Evolutionary conservation across 2,113 vertebrate genomes (phyloP).

Genomic region (Crotalus viridis): DNA sequence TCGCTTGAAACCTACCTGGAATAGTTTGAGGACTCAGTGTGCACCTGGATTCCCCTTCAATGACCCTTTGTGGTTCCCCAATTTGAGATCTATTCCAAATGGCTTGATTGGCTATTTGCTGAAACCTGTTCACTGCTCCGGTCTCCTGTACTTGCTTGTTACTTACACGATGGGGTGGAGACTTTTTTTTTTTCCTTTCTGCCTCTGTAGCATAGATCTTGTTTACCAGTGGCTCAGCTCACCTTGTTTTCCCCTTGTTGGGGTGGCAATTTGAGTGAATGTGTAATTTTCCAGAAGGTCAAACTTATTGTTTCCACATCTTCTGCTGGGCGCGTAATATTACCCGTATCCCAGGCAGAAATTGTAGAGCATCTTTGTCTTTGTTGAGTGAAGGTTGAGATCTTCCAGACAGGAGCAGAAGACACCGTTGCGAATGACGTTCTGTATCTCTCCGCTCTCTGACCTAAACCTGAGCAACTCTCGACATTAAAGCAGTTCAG

Average conservation of each 20-base stretch:
- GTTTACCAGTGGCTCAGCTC: slow-evolving; percentile 60
- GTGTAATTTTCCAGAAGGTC: slow-evolving; percentile 62
- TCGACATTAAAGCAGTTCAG: background rate
- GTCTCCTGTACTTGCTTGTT: slow-evolving; percentile 50
- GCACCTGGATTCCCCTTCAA: background rate
- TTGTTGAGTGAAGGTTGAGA: slow-evolving; percentile 40
- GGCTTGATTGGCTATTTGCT: slow-evolving; percentile 32
- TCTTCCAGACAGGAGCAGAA: slow-evolving; percentile 52
- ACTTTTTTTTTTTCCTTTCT: slow-evolving; percentile 63
- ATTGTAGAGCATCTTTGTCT: background rate
- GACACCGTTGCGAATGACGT: slow-evolving; percentile 35
- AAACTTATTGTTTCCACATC: slow-evolving; percentile 55
- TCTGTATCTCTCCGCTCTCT: background rate
- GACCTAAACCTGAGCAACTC: background rate
- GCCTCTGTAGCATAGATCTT: slow-evolving; percentile 55
- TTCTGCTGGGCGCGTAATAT: slow-evolving; percentile 53
- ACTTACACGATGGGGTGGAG: slow-evolving; percentile 58
- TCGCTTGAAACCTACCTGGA: background rate
- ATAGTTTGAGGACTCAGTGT: background rate
- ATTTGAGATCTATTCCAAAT: slow-evolving; percentile 15
- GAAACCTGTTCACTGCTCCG: slow-evolving; percentile 27
- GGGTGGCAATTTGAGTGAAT: slow-evolving; percentile 38
- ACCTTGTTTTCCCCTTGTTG: slow-evolving; percentile 48
- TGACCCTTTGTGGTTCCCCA: slow-evolving; percentile 7
- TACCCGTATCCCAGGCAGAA: slow-evolving; percentile 45